Conservation (phyloP, 2,888 invertebrate genomes). For the Leucophora obtusa region DNA sequence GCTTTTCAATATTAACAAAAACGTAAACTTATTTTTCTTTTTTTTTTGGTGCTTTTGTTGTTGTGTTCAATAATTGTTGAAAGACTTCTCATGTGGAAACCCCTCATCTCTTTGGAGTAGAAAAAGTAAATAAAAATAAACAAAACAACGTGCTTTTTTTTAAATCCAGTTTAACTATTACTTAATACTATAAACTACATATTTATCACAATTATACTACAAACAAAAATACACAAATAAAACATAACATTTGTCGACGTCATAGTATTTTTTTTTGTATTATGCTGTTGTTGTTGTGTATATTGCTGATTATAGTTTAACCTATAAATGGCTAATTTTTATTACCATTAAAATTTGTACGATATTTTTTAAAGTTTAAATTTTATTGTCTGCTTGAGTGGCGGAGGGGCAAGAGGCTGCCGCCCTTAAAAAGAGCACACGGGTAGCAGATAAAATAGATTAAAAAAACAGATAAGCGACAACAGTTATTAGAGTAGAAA, state of each 20-base stretch:
- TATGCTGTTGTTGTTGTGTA: background rate
- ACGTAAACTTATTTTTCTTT: slow-evolving; percentile 27
- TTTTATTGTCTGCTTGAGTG: no score
- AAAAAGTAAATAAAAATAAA: slow-evolving; percentile 23
- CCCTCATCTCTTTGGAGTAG: slow-evolving; percentile 22
- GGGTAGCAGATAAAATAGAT: no score
- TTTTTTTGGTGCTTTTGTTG: background rate
- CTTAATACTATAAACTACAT: slow-evolving; percentile 40
- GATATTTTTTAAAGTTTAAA: no score
- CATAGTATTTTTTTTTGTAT: slow-evolving; percentile 42
- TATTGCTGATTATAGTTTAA: background rate
- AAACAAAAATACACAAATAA: slow-evolving; percentile 22
- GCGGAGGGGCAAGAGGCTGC: no score
- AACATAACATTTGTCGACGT: slow-evolving; percentile 44
- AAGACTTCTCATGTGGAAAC: slow-evolving; percentile 43
- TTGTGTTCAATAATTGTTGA: slow-evolving; percentile 33
- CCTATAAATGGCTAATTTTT: no score
- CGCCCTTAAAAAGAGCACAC: no score
- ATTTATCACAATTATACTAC: slow-evolving; percentile 43
- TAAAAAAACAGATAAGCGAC: no score
- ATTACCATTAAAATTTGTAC: no score
- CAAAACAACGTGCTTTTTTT: slow-evolving; percentile 38
- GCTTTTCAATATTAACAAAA: slow-evolving; percentile 38
- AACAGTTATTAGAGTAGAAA: no score
- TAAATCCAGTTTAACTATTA: slow-evolving; percentile 51